A percentile compares a stretch with the other conserved stretches of the same genome.
phyloP scores from a whole-genome alignment of 2,113 vertebrate species.

The Peromyscus polionotus region DNA sequence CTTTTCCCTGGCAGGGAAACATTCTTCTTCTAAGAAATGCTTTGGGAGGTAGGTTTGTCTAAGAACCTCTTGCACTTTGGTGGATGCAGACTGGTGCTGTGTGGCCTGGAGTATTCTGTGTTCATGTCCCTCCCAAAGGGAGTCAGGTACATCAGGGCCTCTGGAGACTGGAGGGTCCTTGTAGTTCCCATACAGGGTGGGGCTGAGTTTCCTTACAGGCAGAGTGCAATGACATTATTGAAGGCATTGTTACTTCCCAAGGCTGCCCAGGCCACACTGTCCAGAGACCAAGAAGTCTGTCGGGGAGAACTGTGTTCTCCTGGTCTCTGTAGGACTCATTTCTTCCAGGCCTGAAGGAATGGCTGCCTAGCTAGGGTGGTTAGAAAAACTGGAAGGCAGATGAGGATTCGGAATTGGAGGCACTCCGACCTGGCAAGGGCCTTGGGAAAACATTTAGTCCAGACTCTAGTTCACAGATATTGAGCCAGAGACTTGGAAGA shows the following conservation, averaged over 20 bases:
- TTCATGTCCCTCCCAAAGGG: background rate
- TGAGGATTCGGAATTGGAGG: background rate
- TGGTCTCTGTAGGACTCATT: conserved; percentile 36
- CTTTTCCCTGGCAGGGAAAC: conserved; percentile 68
- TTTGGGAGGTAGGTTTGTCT: conserved; percentile 67
- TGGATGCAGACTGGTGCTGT: background rate
- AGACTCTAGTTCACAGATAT: background rate
- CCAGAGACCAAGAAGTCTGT: conserved; percentile 34
- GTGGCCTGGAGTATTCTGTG: background rate
- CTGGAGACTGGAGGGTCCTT: background rate
- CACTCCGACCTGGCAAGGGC: background rate
- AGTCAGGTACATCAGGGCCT: background rate
- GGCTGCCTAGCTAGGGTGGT: background rate
- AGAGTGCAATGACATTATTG: conserved; percentile 11
- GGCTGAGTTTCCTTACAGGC: background rate
- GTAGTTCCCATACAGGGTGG: background rate
- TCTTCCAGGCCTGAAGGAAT: conserved; percentile 66
- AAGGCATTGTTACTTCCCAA: background rate
- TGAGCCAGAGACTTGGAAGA: background rate
- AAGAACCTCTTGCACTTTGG: conserved; percentile 58
- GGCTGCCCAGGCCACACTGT: background rate
- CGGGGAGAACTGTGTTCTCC: conserved; percentile 34
- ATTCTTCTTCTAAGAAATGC: conserved; percentile 79
- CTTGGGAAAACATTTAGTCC: conserved; percentile 20
- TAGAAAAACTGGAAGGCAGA: conserved; percentile 50